A percentile compares a stretch with the other conserved stretches of the same genome.
phyloP scores from a whole-genome alignment of 1,140 invertebrate genomes.

The Drosophila prosaltans region DNA sequence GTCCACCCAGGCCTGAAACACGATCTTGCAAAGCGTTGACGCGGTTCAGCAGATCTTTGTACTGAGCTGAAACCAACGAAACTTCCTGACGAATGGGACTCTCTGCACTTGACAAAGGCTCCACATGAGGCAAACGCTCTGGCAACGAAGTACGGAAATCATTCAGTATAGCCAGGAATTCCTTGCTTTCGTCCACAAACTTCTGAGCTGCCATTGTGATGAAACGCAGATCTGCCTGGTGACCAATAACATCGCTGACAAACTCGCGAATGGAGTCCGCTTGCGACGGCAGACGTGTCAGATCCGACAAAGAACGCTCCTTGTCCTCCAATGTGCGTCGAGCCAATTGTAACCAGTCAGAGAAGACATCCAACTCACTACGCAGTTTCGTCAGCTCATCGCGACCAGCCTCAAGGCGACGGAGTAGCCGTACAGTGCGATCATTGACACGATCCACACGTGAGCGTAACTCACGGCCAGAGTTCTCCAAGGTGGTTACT shows the following conservation, averaged over 20 bases:
- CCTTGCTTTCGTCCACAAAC: constrained; percentile 96
- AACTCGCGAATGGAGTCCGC: constrained; percentile 92
- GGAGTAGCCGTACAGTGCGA: constrained; percentile 90
- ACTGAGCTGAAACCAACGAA: constrained; percentile 87
- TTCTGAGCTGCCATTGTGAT: constrained; percentile 97
- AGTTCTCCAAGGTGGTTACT: constrained; percentile 91
- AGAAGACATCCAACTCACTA: constrained; percentile 89
- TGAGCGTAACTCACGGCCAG: constrained; percentile 91
- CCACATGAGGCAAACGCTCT: constrained; percentile 90
- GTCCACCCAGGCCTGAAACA: constrained; percentile 89
- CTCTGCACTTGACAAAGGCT: constrained; percentile 87
- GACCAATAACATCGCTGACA: constrained; percentile 96
- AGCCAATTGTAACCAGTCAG: constrained; percentile 92
- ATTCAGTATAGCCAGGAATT: constrained; percentile 92
- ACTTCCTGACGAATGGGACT: constrained; percentile 89
- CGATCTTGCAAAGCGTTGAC: constrained; percentile 92
- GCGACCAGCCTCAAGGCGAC: constrained; percentile 89
- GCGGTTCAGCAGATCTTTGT: constrained; percentile 90
- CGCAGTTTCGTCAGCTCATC: constrained; percentile 95
- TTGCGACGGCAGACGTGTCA: constrained; percentile 89
- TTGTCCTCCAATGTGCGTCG: constrained; percentile 92
- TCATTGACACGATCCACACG: constrained; percentile 92
- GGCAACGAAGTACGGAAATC: constrained; percentile 92
- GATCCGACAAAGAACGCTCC: constrained; percentile 91
- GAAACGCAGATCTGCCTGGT: constrained; percentile 96